Conservation (phyloP, 2,888 invertebrate genomes). For the Torymus aiolomorphi region DNA sequence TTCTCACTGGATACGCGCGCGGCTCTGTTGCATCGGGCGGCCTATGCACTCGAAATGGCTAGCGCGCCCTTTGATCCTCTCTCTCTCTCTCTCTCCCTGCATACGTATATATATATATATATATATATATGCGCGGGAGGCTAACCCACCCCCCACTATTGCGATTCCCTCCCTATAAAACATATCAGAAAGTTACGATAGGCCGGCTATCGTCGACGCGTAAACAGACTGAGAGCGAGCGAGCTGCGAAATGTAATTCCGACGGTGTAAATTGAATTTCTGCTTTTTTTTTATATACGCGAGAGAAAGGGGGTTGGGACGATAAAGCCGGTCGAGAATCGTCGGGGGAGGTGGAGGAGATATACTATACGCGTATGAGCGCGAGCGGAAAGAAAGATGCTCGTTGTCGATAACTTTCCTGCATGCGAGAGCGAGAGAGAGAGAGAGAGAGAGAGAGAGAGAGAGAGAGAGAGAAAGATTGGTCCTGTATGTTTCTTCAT, state of each 20-base stretch:
- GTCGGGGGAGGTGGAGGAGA: no score
- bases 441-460: no score
- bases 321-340: no score
- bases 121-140: no score
- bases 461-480: no score
- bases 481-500: no score
- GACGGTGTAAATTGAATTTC: constrained; percentile 46
- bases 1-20: not conserved
- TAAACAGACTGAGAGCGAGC: not conserved
- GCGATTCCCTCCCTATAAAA: constrained; percentile 2
- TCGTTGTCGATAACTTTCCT: not conserved
- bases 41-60: not conserved
- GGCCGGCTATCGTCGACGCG: not conserved
- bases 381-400: constrained; percentile 1
- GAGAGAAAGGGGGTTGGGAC: not conserved
- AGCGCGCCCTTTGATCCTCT: constrained; percentile 37
- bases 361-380: no score
- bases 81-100: no score
- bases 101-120: no score
- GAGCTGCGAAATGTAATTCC: constrained; percentile 17
- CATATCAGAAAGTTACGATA: constrained; percentile 37
- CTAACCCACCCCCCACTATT: not conserved
- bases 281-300: not conserved
- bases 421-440: no score
- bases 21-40: not conserved